Evolutionary conservation across 2,888 invertebrate genomes (phyloP).

Genomic region (Eledone cirrhosa): DNA sequence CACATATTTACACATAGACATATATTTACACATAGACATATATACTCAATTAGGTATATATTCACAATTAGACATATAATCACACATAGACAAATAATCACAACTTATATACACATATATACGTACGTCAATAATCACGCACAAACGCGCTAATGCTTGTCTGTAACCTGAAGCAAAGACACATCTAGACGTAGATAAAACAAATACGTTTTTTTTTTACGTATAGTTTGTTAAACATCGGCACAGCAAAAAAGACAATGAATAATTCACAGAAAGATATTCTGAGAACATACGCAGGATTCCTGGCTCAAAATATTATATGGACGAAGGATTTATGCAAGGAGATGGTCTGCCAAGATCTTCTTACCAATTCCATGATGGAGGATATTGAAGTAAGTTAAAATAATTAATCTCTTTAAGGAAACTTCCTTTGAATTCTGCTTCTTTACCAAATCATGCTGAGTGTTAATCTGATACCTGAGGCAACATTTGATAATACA

Average conservation of each 20-base stretch:
- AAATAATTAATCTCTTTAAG: background rate
- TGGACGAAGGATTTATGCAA: background rate
- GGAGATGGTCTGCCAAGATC: background rate
- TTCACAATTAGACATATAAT: background rate
- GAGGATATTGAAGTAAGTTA: slow-evolving; percentile 14
- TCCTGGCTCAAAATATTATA: slow-evolving; percentile 16
- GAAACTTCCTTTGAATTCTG: too few relatives aligned
- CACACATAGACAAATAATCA: background rate
- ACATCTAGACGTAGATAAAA: background rate
- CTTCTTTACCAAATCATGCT: too few relatives aligned
- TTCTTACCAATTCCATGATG: slow-evolving; percentile 6
- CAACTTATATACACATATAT: background rate
- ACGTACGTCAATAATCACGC: background rate
- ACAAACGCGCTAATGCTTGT: background rate
- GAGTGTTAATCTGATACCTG: too few relatives aligned
- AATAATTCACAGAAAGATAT: background rate
- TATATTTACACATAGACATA: background rate
- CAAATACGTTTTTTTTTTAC: background rate
- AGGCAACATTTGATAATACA: too few relatives aligned
- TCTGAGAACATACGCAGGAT: background rate
- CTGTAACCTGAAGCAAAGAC: background rate
- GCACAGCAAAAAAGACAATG: background rate
- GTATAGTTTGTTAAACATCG: too few relatives aligned
- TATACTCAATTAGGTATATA: background rate
- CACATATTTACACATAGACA: background rate